Conservation (phyloP, 2,888 invertebrate species). For the Zygothrica quintamaculata region DNA sequence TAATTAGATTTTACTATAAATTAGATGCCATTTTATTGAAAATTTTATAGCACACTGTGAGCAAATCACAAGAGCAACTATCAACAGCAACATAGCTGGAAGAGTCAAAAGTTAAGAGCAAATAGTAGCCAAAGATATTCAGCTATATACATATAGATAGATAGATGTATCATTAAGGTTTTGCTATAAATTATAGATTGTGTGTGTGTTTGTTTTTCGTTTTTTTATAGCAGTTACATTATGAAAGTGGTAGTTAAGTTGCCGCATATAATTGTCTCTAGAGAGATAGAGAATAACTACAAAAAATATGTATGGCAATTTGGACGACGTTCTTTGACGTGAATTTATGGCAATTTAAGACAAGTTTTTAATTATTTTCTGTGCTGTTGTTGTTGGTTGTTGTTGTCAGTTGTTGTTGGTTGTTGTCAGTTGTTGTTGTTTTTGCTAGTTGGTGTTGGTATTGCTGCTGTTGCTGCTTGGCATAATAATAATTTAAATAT, state of each 20-base stretch:
- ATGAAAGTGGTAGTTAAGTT: constrained; percentile 9
- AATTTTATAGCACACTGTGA: too few species aligned
- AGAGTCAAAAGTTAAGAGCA: too few species aligned
- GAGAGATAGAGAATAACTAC: constrained; percentile 19
- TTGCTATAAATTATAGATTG: too few species aligned
- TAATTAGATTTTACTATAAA: too few species aligned
- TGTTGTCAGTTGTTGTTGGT: constrained; percentile 18
- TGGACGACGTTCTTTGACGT: constrained; percentile 77
- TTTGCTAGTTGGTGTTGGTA: constrained; percentile 24
- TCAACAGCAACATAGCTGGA: too few species aligned
- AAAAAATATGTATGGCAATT: constrained; percentile 67
- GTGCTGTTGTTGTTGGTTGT: constrained; percentile 27
- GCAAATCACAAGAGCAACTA: too few species aligned
- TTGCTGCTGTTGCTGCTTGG: constrained; percentile 41
- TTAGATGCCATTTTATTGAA: too few species aligned
- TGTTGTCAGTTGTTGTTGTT: constrained; percentile 14
- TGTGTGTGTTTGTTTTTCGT: too few species aligned
- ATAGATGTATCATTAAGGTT: constrained; percentile 1
- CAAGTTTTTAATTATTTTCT: constrained; percentile 80
- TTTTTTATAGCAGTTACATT: too few species aligned
- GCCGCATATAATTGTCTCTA: too few species aligned
- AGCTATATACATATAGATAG: constrained; percentile 1
- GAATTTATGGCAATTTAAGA: constrained; percentile 82
- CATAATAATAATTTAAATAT: constrained; percentile 79
- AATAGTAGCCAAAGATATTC: too few species aligned